These are phyloP conservation scores for Oreocharis arfaki DNA, from an alignment of 2,113 vertebrate genomes.

Conservation along the genomic window DNA sequence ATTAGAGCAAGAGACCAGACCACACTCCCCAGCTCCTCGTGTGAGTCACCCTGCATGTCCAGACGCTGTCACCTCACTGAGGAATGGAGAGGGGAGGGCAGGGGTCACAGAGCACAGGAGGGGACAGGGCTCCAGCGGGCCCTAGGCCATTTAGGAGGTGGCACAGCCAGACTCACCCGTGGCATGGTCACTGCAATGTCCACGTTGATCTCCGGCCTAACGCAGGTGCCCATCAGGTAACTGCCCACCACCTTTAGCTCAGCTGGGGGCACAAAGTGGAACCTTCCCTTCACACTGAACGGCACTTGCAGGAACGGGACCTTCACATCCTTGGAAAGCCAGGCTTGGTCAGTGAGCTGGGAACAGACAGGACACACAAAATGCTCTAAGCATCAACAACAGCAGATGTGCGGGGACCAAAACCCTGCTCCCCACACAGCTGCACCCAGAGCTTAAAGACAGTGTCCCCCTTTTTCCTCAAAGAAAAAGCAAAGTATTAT, in stretches of 20 bases:
- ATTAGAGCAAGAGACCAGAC: not conserved
- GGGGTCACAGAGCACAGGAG: rapidly evolving
- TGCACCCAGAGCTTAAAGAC: not conserved
- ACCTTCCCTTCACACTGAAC: slow-evolving; percentile 82
- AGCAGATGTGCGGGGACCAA: not conserved
- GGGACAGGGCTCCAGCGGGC: rapidly evolving
- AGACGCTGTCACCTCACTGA: not conserved
- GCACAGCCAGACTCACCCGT: slow-evolving; percentile 67
- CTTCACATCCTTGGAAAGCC: slow-evolving; percentile 80
- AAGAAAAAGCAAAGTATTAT: not conserved
- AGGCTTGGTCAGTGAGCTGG: slow-evolving; percentile 84
- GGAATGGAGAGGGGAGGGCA: not conserved
- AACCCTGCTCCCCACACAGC: not conserved
- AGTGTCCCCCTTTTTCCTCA: rapidly evolving
- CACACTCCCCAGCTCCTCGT: rapidly evolving
- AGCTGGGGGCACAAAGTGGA: slow-evolving; percentile 81
- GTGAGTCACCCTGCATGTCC: not conserved
- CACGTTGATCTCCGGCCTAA: slow-evolving; percentile 83
- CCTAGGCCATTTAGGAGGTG: not conserved
- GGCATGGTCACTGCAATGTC: slow-evolving; percentile 90
- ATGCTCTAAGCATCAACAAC: rapidly evolving
- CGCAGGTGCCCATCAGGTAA: slow-evolving; percentile 89
- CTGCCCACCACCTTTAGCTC: slow-evolving; percentile 88
- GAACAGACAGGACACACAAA: not conserved
- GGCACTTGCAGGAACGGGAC: slow-evolving; percentile 87